Evolutionary conservation across 2,797 vertebrate species (phyloP).

Genomic region (Philypnodon macrostomus): DNA sequence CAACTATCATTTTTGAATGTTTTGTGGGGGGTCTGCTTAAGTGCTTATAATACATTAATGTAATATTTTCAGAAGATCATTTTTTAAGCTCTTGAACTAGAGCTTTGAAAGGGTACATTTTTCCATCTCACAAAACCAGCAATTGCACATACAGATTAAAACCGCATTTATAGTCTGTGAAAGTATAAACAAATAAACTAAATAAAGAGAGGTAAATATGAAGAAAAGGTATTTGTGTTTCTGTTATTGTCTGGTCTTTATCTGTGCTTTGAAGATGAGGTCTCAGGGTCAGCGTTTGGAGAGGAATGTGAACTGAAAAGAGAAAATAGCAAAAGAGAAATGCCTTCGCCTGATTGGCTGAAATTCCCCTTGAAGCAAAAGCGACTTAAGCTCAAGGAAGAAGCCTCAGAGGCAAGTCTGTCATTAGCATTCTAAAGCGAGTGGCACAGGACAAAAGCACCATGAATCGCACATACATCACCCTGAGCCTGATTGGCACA

Average conservation of each 20-base stretch:
- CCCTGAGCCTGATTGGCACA: constrained; percentile 20
- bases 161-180: neutral
- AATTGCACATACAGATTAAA: neutral
- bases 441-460: constrained; percentile 8
- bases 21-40: no score
- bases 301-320: constrained; percentile 34
- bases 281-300: constrained; percentile 42
- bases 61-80: no score
- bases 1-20: no score
- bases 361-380: constrained; percentile 43
- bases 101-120: neutral
- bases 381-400: constrained; percentile 44
- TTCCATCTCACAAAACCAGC: neutral
- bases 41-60: no score
- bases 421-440: constrained; percentile 65
- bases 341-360: constrained; percentile 37
- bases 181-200: no score
- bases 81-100: neutral
- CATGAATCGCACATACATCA: constrained; percentile 11
- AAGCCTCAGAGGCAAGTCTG: constrained; percentile 55
- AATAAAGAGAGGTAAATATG: constrained; percentile 31
- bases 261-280: constrained; percentile 46
- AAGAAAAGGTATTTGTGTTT: constrained; percentile 32
- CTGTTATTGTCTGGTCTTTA: constrained; percentile 45
- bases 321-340: constrained; percentile 48